Evolutionary conservation across 35 echinoderm and acorn worm species (phyloP), one percentile per base, ranked within the genome.

Genomic region (Heliocidaris erythrogramma): DNA sequence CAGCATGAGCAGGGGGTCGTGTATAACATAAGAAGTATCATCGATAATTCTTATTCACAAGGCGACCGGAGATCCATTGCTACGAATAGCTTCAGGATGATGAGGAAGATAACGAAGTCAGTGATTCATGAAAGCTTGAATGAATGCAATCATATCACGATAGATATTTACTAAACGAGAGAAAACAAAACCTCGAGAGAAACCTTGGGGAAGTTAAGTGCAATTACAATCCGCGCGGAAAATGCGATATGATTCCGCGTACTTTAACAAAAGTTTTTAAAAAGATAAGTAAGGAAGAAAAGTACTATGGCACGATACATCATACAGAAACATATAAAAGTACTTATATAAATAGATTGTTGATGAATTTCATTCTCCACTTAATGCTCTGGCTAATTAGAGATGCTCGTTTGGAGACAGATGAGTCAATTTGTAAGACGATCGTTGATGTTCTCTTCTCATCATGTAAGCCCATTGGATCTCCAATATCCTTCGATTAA

Each of bases 21-120:
- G 65, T 78, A n/a, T n/a, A 78, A 78, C 27, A 78, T 78, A 27
- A 78, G 65, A 78, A 78, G 65, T n/a, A 78, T 78, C 65, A n/a
- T 78, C 65, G 65, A 78, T 78, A 78, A 78, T 78, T 78, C 65
- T n/a, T 78, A 78, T n/a, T 24, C 65, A 78, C 65, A 18, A 78
- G 65, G 65, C 7, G 65, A 78, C 21, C 27, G 6, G n/a, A 17
- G 65, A 78, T 78, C 65, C 65, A 78, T 78, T 78, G 27, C 65
- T 2, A n/a, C 21, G 18, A 78, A 27, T 7, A 21, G 5, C 18
- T n/a, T 27, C 27, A n/a, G 27, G 65, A 78, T 78, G 65, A 6
- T 78, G 27, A 7, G 27, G 65, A 13, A 56, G 65, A 21, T 27
- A n/a, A 8, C 1, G 7, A n/a, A 78, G 21, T 78, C 24, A 18